phyloP scores from a whole-genome alignment of 2,113 vertebrate genomes.

The Epinephelus fuscoguttatus region DNA sequence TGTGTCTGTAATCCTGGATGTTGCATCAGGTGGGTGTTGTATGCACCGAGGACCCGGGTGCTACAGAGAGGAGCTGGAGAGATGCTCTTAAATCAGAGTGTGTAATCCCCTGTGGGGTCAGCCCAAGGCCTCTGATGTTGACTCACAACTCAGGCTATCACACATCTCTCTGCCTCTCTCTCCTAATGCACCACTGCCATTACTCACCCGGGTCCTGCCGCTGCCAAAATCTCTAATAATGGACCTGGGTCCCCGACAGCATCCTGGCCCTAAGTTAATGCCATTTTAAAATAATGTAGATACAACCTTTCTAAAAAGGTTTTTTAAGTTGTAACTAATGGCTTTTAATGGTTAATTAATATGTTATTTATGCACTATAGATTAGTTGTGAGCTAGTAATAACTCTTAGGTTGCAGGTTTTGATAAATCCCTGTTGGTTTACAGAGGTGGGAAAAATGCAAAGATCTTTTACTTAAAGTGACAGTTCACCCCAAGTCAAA shows the following conservation, averaged over 20 bases:
- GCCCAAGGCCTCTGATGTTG: conserved; percentile 79
- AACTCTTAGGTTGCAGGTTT: background rate
- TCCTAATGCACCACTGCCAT: conserved; percentile 82
- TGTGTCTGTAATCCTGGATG: conserved; percentile 53
- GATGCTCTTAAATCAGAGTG: conserved; percentile 84
- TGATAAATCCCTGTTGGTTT: background rate
- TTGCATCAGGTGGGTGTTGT: conserved; percentile 64
- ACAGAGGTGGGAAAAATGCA: too few relatives aligned
- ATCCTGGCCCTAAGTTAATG: conserved; percentile 46
- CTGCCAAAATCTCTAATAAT: conserved; percentile 60
- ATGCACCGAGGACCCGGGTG: conserved; percentile 36
- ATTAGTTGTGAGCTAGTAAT: background rate
- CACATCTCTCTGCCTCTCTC: conserved; percentile 54
- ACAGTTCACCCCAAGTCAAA: too few relatives aligned
- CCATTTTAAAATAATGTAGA: conserved; percentile 41
- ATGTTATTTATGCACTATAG: conserved; percentile 11
- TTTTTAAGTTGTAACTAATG: background rate
- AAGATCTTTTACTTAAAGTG: background rate
- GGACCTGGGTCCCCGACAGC: conserved; percentile 40
- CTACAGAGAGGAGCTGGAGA: conserved; percentile 59
- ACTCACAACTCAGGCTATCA: conserved; percentile 75
- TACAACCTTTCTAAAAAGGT: conserved; percentile 13
- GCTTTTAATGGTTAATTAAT: conserved; percentile 2
- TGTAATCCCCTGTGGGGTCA: conserved; percentile 77
- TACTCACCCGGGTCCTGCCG: conserved; percentile 70